A percentile compares a stretch with the other conserved stretches of the same genome.
phyloP scores from a whole-genome alignment of 2,113 vertebrate species.

The Tragelaphus buxtoni region DNA sequence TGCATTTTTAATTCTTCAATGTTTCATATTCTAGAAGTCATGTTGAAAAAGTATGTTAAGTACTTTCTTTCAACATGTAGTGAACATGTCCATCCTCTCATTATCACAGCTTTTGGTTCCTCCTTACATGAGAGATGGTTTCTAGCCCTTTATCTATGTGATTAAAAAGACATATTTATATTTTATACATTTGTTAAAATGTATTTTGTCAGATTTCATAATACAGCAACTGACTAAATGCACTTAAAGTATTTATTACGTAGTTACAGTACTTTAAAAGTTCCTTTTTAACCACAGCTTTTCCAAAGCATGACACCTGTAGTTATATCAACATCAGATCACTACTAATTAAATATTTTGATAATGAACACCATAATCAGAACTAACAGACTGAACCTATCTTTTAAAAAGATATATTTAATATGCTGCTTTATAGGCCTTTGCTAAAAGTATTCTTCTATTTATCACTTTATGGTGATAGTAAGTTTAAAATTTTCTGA shows the following conservation, averaged over 20 bases:
- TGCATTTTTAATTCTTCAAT: not conserved
- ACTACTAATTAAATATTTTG: not conserved
- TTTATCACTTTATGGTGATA: not conserved
- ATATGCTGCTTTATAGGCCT: not conserved
- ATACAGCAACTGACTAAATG: not conserved
- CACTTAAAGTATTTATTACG: not conserved
- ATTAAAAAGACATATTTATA: not conserved
- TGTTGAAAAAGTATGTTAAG: not conserved
- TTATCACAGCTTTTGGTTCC: not conserved
- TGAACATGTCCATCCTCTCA: not conserved
- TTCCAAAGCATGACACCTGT: not conserved
- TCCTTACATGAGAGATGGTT: not conserved
- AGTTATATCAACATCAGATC: not conserved
- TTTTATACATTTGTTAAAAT: not conserved
- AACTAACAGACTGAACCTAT: not conserved
- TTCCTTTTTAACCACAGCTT: not conserved
- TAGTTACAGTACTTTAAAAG: not conserved
- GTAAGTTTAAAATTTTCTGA: not conserved
- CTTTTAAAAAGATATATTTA: not conserved
- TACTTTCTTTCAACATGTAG: not conserved
- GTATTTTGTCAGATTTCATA: not conserved
- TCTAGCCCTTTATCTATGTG: not conserved
- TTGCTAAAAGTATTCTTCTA: not conserved
- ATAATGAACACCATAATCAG: not conserved
- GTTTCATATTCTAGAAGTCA: not conserved